Evolutionary conservation across 2,797 vertebrate genomes (phyloP).

Genomic region (Sphaeramia orbicularis): DNA sequence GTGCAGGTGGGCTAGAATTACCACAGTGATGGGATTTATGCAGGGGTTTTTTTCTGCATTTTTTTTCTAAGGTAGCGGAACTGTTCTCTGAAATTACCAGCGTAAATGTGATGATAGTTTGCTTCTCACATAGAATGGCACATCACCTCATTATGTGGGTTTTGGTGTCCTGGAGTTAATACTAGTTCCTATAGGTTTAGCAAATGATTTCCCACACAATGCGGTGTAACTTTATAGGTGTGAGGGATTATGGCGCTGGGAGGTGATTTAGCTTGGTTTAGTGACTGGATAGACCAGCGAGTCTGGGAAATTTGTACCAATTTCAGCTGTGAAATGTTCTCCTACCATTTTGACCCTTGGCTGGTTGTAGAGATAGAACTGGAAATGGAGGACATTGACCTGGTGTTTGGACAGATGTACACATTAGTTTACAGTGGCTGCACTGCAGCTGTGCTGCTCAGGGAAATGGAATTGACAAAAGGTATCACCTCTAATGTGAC

Average conservation of each 20-base stretch:
- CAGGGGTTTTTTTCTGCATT: constrained; percentile 54
- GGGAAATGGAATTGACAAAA: constrained; percentile 67
- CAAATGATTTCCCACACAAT: constrained; percentile 80
- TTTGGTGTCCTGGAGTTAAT: constrained; percentile 62
- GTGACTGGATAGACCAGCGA: constrained; percentile 65
- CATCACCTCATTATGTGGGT: constrained; percentile 68
- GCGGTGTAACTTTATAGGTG: constrained; percentile 78
- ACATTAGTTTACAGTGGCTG: constrained; percentile 72
- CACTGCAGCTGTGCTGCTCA: constrained; percentile 55
- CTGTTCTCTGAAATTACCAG: constrained; percentile 65
- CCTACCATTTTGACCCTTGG: constrained; percentile 72
- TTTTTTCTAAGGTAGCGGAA: constrained; percentile 56
- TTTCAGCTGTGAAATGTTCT: constrained; percentile 54
- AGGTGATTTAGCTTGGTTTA: constrained; percentile 76
- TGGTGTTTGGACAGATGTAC: constrained; percentile 57
- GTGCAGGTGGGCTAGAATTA: constrained; percentile 77
- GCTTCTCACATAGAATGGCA: constrained; percentile 56
- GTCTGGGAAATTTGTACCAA: constrained; percentile 74
- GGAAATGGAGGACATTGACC: constrained; percentile 75
- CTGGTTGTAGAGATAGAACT: constrained; percentile 69
- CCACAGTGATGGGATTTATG: constrained; percentile 74
- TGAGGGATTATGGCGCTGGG: constrained; percentile 77
- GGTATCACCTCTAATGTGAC: constrained; percentile 51
- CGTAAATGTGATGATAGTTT: constrained; percentile 67
- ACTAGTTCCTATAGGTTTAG: constrained; percentile 63